Base-by-base conservation (phyloP, 2,888 invertebrate species). In the Rhyacophila evoluta region DNA sequence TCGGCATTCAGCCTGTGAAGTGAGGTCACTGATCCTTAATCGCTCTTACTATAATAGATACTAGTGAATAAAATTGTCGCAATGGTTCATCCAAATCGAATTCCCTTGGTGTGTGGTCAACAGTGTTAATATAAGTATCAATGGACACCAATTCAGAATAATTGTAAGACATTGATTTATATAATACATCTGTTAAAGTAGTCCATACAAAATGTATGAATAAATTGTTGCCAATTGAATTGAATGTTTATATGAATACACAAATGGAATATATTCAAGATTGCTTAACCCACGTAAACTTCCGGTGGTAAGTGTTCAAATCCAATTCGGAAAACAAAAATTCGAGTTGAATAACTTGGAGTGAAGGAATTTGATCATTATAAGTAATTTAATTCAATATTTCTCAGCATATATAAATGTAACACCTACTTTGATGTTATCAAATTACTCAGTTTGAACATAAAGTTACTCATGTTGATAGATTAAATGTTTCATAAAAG, bases 151-250 rank as follows among this genome's bases (percentile, higher is more conserved):
- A 55, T 55, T 55, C 15, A 55, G 19, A 25, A 55, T 55, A 55
- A 55, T 55, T 55, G 55, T 10, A 15, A 41, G 41, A 15, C 12
- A 6, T 19, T 55, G 55, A 55, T 55, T 55, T 55, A 55, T 55
- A 55, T 55, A 55, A 55, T 55, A 25, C 55, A 55, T 19, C 15
- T 55, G 55, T 55, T 55, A 19, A 8, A 55, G 6, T 33, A 55
- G 55, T 19, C 55, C 55, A 55, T 55, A 55, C 55, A 55, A 55
- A 55, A 55, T 55, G 25, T 55, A 55, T 19, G 55, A 55, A 55
- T 55, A 55, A 55, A 25, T 25, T 25, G 25, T 55, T 2, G 25
- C 55, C 55, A 55, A 55, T 55, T 55, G 29, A 33, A 33, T 33
- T 33, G 55, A 55, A 55, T 55, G 55, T 55, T 55, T 55, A 55